These are phyloP conservation scores for Drosophila helvetica DNA, from an alignment of 2,888 invertebrate species.

Conservation along the genomic window DNA sequence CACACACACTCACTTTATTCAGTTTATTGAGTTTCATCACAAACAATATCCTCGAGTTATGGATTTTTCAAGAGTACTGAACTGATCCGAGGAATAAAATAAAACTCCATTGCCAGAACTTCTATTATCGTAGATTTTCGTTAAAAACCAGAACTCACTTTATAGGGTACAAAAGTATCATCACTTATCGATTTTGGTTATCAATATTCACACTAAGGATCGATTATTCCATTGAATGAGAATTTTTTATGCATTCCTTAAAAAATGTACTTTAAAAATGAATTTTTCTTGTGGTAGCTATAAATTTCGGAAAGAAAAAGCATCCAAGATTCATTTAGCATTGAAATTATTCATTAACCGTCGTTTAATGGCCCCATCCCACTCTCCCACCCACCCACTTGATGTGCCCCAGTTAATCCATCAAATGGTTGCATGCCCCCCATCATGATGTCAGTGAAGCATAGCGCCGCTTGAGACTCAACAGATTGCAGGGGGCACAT, in stretches of 20 bases:
- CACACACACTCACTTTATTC: too few species aligned
- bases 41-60: too few species aligned
- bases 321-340: not conserved
- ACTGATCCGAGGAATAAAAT: too few species aligned
- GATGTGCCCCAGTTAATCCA: slow-evolving; percentile 3
- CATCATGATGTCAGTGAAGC: slow-evolving; percentile 1
- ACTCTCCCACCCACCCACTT: not conserved
- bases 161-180: too few species aligned
- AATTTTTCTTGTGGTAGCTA: too few species aligned
- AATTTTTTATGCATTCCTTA: not conserved
- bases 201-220: not conserved
- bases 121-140: too few species aligned
- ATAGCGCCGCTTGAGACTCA: slow-evolving; percentile 3
- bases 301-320: not conserved
- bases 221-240: not conserved
- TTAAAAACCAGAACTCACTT: too few species aligned
- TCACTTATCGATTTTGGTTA: not conserved
- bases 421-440: slow-evolving; percentile 2
- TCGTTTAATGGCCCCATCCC: not conserved
- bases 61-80: too few species aligned
- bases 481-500: slow-evolving; percentile 18
- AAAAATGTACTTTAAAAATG: too few species aligned
- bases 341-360: not conserved
- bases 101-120: too few species aligned
- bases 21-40: too few species aligned